These are phyloP conservation scores for Plutomurus gul DNA, from an alignment of 1,140 invertebrate genomes.

Conservation along the genomic window DNA sequence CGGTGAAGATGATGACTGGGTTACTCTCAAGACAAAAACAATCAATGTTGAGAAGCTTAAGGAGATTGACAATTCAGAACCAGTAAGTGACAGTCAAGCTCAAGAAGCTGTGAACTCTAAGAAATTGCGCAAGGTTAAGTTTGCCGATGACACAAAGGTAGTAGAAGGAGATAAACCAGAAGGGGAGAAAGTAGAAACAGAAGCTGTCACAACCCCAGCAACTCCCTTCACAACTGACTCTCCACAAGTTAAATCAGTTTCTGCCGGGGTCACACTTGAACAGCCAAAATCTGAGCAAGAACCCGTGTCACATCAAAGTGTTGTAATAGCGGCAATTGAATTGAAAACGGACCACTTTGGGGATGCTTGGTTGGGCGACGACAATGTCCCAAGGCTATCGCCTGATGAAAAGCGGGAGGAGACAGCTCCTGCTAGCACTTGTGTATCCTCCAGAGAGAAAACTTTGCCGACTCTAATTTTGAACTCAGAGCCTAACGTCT, in stretches of 20 bases:
- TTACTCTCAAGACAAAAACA: not conserved
- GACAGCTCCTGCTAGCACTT: not conserved
- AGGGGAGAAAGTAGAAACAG: not conserved
- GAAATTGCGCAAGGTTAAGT: not conserved
- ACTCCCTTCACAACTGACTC: not conserved
- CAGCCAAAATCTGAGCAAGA: not conserved
- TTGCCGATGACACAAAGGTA: not conserved
- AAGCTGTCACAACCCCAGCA: not conserved
- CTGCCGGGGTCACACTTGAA: not conserved
- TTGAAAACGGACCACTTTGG: slow-evolving; percentile 57
- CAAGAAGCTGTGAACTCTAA: not conserved
- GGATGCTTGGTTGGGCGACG: slow-evolving; percentile 61
- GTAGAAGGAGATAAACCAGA: not conserved
- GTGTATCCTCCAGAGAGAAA: not conserved
- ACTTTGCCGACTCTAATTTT: slow-evolving; percentile 1
- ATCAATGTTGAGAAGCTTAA: not conserved
- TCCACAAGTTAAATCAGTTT: not conserved
- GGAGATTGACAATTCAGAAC: not conserved
- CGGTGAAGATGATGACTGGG: not conserved
- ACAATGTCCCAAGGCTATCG: slow-evolving; percentile 61
- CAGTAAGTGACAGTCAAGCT: not conserved
- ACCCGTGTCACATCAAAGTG: not conserved
- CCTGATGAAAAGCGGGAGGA: slow-evolving; percentile 58
- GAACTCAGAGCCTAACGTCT: not conserved
- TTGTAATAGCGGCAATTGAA: not conserved